Conservation (phyloP, 1,140 invertebrate genomes). For the Hypsibius dujardini region DNA sequence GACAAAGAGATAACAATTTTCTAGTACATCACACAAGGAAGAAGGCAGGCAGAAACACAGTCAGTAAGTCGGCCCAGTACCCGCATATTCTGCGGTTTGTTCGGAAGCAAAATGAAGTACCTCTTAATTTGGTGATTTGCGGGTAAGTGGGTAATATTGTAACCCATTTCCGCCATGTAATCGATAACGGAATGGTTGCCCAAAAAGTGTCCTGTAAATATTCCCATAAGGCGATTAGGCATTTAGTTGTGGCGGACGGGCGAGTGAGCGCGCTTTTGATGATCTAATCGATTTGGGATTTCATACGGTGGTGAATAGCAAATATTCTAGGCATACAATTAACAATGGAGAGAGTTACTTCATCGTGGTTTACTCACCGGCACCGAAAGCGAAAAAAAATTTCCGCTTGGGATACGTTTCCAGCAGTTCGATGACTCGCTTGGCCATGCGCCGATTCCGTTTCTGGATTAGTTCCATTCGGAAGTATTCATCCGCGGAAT, state of each 20-base stretch:
- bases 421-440: conserved; percentile 34
- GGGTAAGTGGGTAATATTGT: conserved; percentile 11
- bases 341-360: no score
- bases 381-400: conserved; percentile 43
- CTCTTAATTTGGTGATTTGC: conserved; percentile 12
- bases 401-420: conserved; percentile 35
- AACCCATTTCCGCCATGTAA: conserved; percentile 9
- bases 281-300: no score
- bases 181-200: conserved; percentile 39
- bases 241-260: not conserved
- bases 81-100: no score
- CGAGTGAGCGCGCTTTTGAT: not conserved
- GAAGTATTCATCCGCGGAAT: conserved; percentile 36
- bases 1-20: no score
- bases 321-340: no score
- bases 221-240: not conserved
- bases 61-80: no score
- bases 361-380: conserved; percentile 31
- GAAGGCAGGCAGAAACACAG: no score
- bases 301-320: no score
- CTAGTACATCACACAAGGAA: no score
- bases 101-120: not conserved
- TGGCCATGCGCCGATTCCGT: conserved; percentile 38
- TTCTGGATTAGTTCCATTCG: conserved; percentile 38
- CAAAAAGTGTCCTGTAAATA: conserved; percentile 36